Evolutionary conservation across 1,140 invertebrate genomes (phyloP).

Genomic region (Tetraneura akinire): DNA sequence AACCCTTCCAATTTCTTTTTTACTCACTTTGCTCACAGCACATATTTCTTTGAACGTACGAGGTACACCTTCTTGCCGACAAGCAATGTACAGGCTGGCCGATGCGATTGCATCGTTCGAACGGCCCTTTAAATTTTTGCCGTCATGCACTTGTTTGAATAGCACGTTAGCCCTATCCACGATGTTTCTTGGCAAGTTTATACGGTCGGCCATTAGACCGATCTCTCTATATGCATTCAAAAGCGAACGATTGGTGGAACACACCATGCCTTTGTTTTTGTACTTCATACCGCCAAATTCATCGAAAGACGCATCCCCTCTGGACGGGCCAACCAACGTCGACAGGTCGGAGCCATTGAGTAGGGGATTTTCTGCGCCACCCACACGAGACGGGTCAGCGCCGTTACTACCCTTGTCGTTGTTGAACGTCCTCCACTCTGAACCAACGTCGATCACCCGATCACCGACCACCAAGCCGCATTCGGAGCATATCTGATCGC

Average conservation of each 20-base stretch:
- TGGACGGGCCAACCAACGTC: constrained; percentile 93
- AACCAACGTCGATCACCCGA: constrained; percentile 99
- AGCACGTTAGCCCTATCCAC: constrained; percentile 93
- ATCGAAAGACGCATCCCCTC: constrained; percentile 78
- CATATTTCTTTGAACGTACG: constrained; percentile 99
- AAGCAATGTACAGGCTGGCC: constrained; percentile 98
- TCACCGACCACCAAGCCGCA: constrained; percentile 99
- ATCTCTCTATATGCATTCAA: constrained; percentile 97
- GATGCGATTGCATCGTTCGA: constrained; percentile 95
- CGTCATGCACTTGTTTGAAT: constrained; percentile 98
- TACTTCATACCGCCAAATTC: constrained; percentile 88
- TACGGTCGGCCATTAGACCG: constrained; percentile 94
- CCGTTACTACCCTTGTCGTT: constrained; percentile 81
- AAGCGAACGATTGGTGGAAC: constrained; percentile 56
- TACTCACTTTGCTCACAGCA: constrained; percentile 97
- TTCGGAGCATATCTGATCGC: constrained; percentile 98
- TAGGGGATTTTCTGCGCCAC: constrained; percentile 93
- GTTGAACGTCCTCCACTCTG: constrained; percentile 99
- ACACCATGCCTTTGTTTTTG: constrained; percentile 53
- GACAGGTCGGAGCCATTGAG: constrained; percentile 94
- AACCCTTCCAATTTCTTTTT: constrained; percentile 98
- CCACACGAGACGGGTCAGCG: constrained; percentile 95
- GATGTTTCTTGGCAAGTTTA: constrained; percentile 94
- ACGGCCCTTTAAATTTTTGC: constrained; percentile 87
- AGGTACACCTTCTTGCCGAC: constrained; percentile 93